A percentile compares a stretch with the other conserved stretches of the same genome.
These are phyloP conservation scores for Porites cylindrica DNA, from an alignment of 92 coral and sea anemone genomes.

Conservation along the genomic window DNA sequence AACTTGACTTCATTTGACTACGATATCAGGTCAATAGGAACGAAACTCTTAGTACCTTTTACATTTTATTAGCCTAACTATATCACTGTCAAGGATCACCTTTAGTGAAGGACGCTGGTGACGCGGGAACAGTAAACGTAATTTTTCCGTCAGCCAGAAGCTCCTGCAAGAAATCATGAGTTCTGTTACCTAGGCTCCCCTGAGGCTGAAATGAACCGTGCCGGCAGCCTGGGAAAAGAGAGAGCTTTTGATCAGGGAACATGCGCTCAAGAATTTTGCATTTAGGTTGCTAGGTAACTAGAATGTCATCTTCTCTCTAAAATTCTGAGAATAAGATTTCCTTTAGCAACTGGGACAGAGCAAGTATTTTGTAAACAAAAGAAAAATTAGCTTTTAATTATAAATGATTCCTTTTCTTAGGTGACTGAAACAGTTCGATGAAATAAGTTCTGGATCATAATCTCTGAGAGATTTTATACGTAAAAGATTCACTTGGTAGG, in stretches of 20 bases:
- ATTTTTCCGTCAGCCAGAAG: conserved; percentile 49
- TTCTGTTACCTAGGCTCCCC: conserved; percentile 79
- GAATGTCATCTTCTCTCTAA: not conserved
- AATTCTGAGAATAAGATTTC: not conserved
- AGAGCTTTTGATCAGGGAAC: not conserved
- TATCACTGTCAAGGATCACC: conserved; percentile 14
- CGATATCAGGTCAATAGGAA: too few species aligned
- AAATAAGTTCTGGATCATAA: too few species aligned
- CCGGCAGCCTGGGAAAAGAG: conserved; percentile 77
- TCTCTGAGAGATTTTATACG: too few species aligned
- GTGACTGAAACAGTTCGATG: too few species aligned
- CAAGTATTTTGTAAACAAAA: not conserved
- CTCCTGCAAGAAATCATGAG: conserved; percentile 73
- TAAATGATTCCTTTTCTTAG: too few species aligned
- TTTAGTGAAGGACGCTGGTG: conserved; percentile 1
- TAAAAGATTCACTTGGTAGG: too few species aligned
- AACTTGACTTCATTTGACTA: too few species aligned
- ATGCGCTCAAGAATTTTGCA: not conserved
- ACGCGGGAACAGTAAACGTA: conserved; percentile 52
- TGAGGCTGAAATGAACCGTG: conserved; percentile 94
- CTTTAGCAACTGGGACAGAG: too few species aligned
- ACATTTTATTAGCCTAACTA: too few species aligned
- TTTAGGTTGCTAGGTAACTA: not conserved
- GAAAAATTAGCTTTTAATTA: too few species aligned
- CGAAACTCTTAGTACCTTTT: too few species aligned